A percentile compares a stretch with the other conserved stretches of the same genome.
Evolutionary conservation across 1,140 invertebrate genomes (phyloP).

Genomic region (Zelostemma sp.): DNA sequence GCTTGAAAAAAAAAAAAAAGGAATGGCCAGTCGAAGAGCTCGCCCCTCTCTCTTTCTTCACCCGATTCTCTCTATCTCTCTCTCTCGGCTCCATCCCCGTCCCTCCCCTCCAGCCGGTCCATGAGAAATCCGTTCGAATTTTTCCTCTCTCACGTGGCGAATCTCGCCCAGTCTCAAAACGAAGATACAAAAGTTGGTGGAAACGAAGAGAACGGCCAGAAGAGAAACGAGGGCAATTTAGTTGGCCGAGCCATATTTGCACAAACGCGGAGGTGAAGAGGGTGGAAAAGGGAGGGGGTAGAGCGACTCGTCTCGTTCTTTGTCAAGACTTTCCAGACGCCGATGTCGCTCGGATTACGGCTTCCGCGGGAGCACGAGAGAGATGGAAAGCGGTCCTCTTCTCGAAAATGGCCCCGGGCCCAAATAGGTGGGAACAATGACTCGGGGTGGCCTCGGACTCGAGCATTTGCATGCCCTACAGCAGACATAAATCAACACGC

Average conservation of each 20-base stretch:
- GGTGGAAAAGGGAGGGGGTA: background rate
- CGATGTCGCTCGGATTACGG: slow-evolving; percentile 4
- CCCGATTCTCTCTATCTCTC: background rate
- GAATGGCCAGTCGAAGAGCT: background rate
- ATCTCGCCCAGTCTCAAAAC: slow-evolving; percentile 1
- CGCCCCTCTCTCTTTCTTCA: background rate
- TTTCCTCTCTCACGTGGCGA: slow-evolving; percentile 11
- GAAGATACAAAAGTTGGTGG: slow-evolving; percentile 9
- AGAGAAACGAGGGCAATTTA: slow-evolving; percentile 57
- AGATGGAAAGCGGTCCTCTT: slow-evolving; percentile 2
- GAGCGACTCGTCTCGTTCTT: too few relatives aligned
- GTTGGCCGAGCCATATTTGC: slow-evolving; percentile 40
- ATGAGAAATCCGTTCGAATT: slow-evolving; percentile 12
- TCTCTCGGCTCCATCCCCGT: background rate
- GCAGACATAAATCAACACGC: slow-evolving; percentile 56
- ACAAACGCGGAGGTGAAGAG: slow-evolving; percentile 25
- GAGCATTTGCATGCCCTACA: slow-evolving; percentile 52
- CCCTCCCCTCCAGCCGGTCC: background rate
- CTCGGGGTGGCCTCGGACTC: slow-evolving; percentile 41
- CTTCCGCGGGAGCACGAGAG: background rate
- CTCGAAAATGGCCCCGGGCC: slow-evolving; percentile 9
- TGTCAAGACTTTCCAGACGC: slow-evolving; percentile 11
- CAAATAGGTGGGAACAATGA: slow-evolving; percentile 45
- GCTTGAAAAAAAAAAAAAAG: too few relatives aligned
- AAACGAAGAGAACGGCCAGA: slow-evolving; percentile 15